Evolutionary conservation across 2,797 vertebrate genomes (phyloP).

Genomic region (Myotis findleyi): DNA sequence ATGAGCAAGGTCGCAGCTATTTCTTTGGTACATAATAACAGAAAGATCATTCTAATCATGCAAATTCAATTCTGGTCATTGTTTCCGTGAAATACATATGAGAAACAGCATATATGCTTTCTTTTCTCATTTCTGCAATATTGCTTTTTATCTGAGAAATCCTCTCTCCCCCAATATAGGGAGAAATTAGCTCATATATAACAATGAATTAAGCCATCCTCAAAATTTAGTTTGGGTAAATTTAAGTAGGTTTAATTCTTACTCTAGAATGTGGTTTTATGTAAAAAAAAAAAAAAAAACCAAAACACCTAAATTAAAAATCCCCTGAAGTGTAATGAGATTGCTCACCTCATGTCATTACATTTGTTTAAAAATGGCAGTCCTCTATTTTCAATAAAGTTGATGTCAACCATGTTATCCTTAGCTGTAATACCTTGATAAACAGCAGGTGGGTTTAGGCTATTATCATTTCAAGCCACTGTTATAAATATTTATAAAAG

Average conservation of each 20-base stretch:
- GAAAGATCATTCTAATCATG: conserved; percentile 69
- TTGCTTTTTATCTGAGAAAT: conserved; percentile 31
- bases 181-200: not conserved
- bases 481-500: conserved; percentile 39
- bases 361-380: conserved; percentile 43
- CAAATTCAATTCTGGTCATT: conserved; percentile 76
- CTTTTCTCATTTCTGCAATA: not conserved
- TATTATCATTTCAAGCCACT: conserved; percentile 33
- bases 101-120: not conserved
- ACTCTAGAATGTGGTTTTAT: not conserved
- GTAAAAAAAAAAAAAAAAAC: not conserved
- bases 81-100: conserved; percentile 38
- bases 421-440: conserved; percentile 34
- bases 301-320: not conserved
- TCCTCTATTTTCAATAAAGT: conserved; percentile 50
- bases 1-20: conserved; percentile 76
- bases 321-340: not conserved
- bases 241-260: not conserved
- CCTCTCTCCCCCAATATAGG: not conserved
- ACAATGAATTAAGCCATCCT: not conserved
- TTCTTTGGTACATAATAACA: conserved; percentile 73
- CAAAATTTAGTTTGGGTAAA: conserved; percentile 1
- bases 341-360: not conserved
- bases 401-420: not conserved
- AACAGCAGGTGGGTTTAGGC: conserved; percentile 17